Base-by-base conservation (phyloP, 1,140 invertebrate species). In the Sitophilus oryzae region DNA sequence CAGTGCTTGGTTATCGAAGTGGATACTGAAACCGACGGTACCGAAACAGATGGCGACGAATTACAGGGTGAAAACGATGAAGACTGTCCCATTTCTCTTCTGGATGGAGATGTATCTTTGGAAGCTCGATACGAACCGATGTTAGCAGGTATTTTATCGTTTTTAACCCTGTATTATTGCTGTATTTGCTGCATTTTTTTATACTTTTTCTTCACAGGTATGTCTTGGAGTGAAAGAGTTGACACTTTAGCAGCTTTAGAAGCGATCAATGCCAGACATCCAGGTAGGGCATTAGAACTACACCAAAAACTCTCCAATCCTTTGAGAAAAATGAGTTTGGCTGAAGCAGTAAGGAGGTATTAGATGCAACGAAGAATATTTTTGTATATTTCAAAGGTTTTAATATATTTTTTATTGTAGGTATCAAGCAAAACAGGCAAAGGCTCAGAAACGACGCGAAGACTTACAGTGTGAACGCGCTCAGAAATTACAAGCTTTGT, bases 301-400 rank as follows among this genome's bases (percentile, higher is more conserved):
- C 93, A 96, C 70, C 91, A 93, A 64, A 96, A 96, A 71, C 71
- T 96, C 0, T 95, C 91, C 0, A 93, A 91, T 40, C 91, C 92
- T 0, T 90, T 91, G 2, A 78, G 91, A 43, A 85, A 89, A 62
- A 81, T 88, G 52, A 91, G 84, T 19, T 65, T 88, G 15, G 81
- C 91, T 38, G 89, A 93, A 68, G 87, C 87, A 0, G 66, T 88
- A 45, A 73, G 79, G 76, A 70, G 87, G 42, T 52, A 43, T 18
- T 1, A 15, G 35, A 1, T 5, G 6, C 5, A 2, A 37, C 34
- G 35, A 49, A n/a, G 1, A 2, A 9, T 36, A 6, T 16, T 37
- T 1, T 16, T 20, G 37, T 21, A 6, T 49, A 15, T 18, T 18
- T 49, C 11, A 37, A 38, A 30, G 5, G 5, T 30, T 11, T 30